A percentile compares a stretch with the other conserved stretches of the same genome.
Conservation (phyloP, 2,113 vertebrate species). For the Natator depressus region DNA sequence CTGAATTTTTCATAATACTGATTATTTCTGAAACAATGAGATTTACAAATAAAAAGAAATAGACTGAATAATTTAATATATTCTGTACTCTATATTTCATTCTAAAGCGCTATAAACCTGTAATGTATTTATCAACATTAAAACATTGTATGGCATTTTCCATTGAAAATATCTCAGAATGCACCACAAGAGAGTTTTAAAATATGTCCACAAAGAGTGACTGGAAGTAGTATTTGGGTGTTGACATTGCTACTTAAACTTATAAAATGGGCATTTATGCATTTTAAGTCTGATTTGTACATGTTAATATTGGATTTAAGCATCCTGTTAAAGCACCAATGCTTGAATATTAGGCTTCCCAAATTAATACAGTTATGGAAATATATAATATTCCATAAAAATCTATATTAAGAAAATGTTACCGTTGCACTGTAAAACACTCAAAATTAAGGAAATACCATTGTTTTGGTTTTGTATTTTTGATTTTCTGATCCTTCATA, state of each 20-base stretch:
- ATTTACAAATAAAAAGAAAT: slow-evolving; percentile 6
- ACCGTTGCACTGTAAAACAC: slow-evolving; percentile 9
- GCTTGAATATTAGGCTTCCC: neutral
- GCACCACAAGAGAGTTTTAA: neutral
- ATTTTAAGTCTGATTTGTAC: neutral
- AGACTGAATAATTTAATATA: neutral
- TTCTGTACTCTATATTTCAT: neutral
- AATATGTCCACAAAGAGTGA: neutral
- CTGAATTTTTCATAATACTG: slow-evolving; percentile 1
- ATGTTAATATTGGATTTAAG: neutral
- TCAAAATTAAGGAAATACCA: neutral
- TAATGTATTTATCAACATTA: neutral
- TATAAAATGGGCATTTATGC: neutral
- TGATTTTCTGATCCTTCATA: neutral
- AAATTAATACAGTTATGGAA: neutral
- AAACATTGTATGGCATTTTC: neutral
- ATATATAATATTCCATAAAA: neutral
- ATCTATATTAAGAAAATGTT: neutral
- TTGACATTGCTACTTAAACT: neutral
- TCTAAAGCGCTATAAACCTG: neutral
- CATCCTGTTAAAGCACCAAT: neutral
- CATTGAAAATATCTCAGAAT: neutral
- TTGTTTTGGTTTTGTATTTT: neutral
- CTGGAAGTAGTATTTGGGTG: neutral
- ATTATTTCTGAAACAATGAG: neutral